Percentiles rank a stretch among this genome's conserved stretches.
These are phyloP conservation scores for Silurus aristotelis DNA, from an alignment of 2,797 vertebrate species.

Conservation along the genomic window DNA sequence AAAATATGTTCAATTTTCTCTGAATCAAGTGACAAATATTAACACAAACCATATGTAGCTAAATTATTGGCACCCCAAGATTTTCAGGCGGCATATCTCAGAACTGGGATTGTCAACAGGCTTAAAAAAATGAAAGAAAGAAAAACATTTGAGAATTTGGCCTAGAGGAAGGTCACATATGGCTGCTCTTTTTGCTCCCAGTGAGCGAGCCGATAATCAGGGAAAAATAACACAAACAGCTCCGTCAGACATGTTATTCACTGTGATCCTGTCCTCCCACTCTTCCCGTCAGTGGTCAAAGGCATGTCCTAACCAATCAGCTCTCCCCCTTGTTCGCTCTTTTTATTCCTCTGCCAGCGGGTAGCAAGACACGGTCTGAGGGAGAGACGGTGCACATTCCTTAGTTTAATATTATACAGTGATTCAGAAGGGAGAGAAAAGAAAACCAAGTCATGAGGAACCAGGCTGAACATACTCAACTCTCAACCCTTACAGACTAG, in stretches of 20 bases:
- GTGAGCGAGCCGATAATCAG: conserved; percentile 70
- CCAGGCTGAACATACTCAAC: background rate
- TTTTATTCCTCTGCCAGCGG: conserved; percentile 67
- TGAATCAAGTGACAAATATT: too few species aligned
- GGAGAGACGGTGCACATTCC: conserved; percentile 68
- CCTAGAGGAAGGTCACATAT: conserved; percentile 46
- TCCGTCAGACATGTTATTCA: conserved; percentile 72
- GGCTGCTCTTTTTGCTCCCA: conserved; percentile 55
- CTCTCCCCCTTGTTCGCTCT: conserved; percentile 52
- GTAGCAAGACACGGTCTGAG: conserved; percentile 64
- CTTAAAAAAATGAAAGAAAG: conserved; percentile 23
- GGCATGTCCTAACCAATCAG: conserved; percentile 66
- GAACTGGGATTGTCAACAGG: conserved; percentile 35
- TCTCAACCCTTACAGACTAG: background rate
- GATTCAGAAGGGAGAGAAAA: conserved; percentile 56
- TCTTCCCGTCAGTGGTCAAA: conserved; percentile 65
- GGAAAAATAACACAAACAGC: conserved; percentile 30
- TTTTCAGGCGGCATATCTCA: background rate
- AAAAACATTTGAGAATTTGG: conserved; percentile 21
- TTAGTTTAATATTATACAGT: conserved; percentile 75
- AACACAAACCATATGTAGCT: background rate
- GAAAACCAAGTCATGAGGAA: conserved; percentile 33
- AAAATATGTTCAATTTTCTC: too few species aligned
- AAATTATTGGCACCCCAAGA: background rate
- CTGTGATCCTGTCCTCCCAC: conserved; percentile 69